Percentiles rank a stretch among this genome's conserved stretches.
These are phyloP conservation scores for Nicator chloris DNA, from an alignment of 2,113 vertebrate species.

Conservation along the genomic window DNA sequence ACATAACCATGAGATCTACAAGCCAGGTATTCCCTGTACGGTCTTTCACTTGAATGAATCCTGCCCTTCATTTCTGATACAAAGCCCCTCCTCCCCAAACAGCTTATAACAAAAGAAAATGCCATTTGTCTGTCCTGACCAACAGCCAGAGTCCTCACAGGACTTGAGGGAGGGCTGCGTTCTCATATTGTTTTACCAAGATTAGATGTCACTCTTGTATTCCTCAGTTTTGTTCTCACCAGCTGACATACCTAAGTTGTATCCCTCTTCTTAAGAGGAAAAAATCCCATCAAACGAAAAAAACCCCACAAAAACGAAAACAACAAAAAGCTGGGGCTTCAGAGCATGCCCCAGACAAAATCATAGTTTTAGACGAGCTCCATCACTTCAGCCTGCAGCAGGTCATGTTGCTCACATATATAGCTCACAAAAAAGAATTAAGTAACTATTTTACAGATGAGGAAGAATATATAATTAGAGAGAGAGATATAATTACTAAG, in stretches of 20 bases:
- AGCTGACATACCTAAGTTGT: background rate
- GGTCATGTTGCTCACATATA: background rate
- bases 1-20: accelerated
- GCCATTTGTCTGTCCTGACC: background rate
- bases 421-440: background rate
- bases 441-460: background rate
- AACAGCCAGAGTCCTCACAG: background rate
- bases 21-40: background rate
- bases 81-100: background rate
- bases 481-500: background rate
- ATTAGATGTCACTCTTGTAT: background rate
- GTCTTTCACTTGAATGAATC: background rate
- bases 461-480: background rate
- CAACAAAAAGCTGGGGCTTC: background rate
- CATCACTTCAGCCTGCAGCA: background rate
- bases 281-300: background rate
- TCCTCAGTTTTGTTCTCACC: background rate
- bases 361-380: background rate
- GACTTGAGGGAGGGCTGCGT: background rate
- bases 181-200: background rate
- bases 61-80: background rate
- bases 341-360: background rate
- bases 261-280: background rate
- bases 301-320: background rate
- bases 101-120: background rate